Evolutionary conservation across 1,140 invertebrate genomes (phyloP).

Genomic region (Marisa cornuarietis): DNA sequence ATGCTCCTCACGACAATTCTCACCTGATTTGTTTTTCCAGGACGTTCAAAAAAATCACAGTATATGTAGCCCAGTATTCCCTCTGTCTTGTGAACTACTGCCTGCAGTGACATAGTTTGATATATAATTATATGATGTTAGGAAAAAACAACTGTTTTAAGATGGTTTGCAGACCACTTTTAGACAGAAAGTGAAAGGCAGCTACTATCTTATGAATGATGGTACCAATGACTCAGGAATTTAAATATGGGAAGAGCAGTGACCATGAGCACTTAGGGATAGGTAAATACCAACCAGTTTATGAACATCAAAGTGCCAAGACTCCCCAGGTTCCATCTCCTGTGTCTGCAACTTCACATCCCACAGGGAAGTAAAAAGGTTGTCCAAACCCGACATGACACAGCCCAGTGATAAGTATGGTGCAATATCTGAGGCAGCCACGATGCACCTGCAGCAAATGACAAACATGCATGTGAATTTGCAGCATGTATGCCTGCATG

Average conservation of each 20-base stretch:
- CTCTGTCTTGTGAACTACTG: constrained; percentile 79
- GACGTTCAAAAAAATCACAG: constrained; percentile 94
- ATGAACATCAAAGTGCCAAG: constrained; percentile 87
- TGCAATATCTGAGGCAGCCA: constrained; percentile 33
- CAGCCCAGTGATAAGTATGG: constrained; percentile 90
- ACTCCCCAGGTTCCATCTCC: constrained; percentile 80
- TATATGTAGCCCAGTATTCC: constrained; percentile 93
- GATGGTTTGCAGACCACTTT: too few species aligned
- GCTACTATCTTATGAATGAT: too few species aligned
- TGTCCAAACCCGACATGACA: constrained; percentile 95
- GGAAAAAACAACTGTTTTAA: too few species aligned
- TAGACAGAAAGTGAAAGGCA: too few species aligned
- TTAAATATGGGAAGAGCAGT: too few species aligned
- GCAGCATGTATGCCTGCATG: too few species aligned
- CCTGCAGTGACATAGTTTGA: constrained; percentile 30
- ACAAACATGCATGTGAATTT: background rate
- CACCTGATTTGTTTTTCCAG: constrained; percentile 87
- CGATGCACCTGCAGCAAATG: constrained; percentile 33
- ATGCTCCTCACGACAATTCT: too few species aligned
- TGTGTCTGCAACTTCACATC: constrained; percentile 79
- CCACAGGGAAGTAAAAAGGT: constrained; percentile 78
- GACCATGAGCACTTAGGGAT: background rate
- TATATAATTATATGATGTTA: too few species aligned
- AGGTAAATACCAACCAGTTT: constrained; percentile 73
- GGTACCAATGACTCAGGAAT: too few species aligned